These are phyloP conservation scores for Sinotaia quadrata DNA, from an alignment of 2,888 invertebrate genomes.

Conservation along the genomic window DNA sequence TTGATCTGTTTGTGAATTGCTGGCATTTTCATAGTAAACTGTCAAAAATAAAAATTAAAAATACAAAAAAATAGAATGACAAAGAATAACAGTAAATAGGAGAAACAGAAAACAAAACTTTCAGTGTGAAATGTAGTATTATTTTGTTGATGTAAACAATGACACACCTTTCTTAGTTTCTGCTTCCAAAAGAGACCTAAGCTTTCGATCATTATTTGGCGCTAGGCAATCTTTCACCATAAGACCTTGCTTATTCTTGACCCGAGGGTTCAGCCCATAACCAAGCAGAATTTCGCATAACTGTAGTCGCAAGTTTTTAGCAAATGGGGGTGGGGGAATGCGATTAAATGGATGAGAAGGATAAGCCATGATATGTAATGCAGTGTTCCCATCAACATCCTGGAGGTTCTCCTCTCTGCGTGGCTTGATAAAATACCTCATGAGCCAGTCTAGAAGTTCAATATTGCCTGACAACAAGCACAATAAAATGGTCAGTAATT, in stretches of 20 bases:
- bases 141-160: too few species aligned
- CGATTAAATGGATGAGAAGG: neutral
- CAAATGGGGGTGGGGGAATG: constrained; percentile 3
- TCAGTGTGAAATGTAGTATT: too few species aligned
- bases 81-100: too few species aligned
- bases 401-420: constrained; percentile 37
- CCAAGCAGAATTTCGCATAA: constrained; percentile 40
- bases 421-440: constrained; percentile 28
- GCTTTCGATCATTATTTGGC: constrained; percentile 31
- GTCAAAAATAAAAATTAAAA: too few species aligned
- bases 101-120: too few species aligned
- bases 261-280: constrained; percentile 38
- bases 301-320: constrained; percentile 22
- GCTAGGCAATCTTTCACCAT: constrained; percentile 41
- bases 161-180: too few species aligned
- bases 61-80: too few species aligned
- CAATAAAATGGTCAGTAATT: too few species aligned
- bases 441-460: constrained; percentile 38
- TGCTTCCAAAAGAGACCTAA: constrained; percentile 26
- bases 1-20: too few species aligned
- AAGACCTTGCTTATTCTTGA: constrained; percentile 38
- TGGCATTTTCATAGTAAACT: too few species aligned
- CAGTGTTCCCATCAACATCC: constrained; percentile 54
- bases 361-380: constrained; percentile 31
- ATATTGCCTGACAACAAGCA: too few species aligned